A percentile compares a stretch with the other conserved stretches of the same genome.
These are phyloP conservation scores for Ornithorhynchus anatinus DNA, from an alignment of 2,113 vertebrate species.

Conservation along the genomic window DNA sequence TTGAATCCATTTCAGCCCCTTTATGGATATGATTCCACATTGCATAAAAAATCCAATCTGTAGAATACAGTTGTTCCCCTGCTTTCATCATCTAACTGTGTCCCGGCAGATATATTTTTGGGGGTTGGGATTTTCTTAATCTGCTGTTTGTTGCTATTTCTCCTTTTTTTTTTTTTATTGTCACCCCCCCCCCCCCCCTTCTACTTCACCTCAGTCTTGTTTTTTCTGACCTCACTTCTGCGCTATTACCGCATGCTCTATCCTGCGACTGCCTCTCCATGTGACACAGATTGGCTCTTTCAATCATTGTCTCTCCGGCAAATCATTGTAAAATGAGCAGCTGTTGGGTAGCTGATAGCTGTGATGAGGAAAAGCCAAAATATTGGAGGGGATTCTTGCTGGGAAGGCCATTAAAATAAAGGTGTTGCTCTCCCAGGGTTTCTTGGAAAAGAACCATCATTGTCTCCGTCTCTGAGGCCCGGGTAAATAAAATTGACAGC, in stretches of 20 bases:
- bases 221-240: slow-evolving; percentile 62
- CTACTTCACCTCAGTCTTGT: slow-evolving; percentile 34
- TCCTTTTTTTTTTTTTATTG: slow-evolving; percentile 40
- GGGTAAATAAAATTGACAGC: slow-evolving; percentile 42
- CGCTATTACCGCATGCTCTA: slow-evolving; percentile 52
- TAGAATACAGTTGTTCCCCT: neutral
- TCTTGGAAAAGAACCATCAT: slow-evolving; percentile 37
- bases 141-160: neutral
- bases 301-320: slow-evolving; percentile 55
- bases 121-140: slow-evolving; percentile 6
- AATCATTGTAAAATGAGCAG: slow-evolving; percentile 64
- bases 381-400: slow-evolving; percentile 50
- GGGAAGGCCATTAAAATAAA: slow-evolving; percentile 62
- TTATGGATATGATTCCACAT: neutral
- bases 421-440: slow-evolving; percentile 55
- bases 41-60: neutral
- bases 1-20: too few species aligned
- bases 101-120: neutral
- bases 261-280: slow-evolving; percentile 55
- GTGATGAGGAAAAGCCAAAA: slow-evolving; percentile 46
- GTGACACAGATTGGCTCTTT: slow-evolving; percentile 65
- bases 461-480: slow-evolving; percentile 34
- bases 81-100: neutral
- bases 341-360: slow-evolving; percentile 64
- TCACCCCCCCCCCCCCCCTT: slow-evolving; percentile 30